Evolutionary conservation across 2,113 vertebrate genomes (phyloP).

Genomic region (Epinephelus cyanopodus): DNA sequence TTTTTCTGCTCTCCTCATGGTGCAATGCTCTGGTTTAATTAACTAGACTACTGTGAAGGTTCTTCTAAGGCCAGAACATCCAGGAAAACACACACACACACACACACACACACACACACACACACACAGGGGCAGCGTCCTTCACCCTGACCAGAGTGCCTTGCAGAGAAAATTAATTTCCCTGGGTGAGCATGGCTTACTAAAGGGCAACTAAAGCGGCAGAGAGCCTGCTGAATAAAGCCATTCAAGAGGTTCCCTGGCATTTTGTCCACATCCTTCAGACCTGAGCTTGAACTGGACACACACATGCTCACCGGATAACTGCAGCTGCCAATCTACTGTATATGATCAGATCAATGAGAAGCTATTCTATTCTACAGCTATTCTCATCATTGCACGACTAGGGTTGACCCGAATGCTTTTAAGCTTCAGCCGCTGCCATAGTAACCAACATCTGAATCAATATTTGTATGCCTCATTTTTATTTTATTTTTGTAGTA

Average conservation of each 20-base stretch:
- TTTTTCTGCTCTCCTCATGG: conserved; percentile 37
- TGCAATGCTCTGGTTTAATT: conserved; percentile 42
- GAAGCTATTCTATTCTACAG: no score
- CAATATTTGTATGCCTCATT: no score
- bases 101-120: conserved; percentile 20
- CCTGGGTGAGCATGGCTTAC: conserved; percentile 25
- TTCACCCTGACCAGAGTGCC: conserved; percentile 28
- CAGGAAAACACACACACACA: conserved; percentile 27
- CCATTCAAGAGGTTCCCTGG: conserved; percentile 27
- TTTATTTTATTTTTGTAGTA: no score
- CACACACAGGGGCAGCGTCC: conserved; percentile 21
- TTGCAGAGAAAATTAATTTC: conserved; percentile 46
- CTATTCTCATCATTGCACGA: no score
- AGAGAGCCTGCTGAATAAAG: conserved; percentile 39
- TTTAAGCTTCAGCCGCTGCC: no score
- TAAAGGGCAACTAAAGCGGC: conserved; percentile 51
- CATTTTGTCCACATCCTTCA: neutral
- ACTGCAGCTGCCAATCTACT: neutral
- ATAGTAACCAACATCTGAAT: no score
- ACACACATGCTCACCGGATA: neutral
- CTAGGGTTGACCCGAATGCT: no score
- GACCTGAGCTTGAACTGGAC: neutral
- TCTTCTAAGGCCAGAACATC: conserved; percentile 36
- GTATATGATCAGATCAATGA: neutral
- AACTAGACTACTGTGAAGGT: conserved; percentile 6